Conservation (phyloP, 64 coral and sea anemone genomes). For the Pocillopora damicornis region DNA sequence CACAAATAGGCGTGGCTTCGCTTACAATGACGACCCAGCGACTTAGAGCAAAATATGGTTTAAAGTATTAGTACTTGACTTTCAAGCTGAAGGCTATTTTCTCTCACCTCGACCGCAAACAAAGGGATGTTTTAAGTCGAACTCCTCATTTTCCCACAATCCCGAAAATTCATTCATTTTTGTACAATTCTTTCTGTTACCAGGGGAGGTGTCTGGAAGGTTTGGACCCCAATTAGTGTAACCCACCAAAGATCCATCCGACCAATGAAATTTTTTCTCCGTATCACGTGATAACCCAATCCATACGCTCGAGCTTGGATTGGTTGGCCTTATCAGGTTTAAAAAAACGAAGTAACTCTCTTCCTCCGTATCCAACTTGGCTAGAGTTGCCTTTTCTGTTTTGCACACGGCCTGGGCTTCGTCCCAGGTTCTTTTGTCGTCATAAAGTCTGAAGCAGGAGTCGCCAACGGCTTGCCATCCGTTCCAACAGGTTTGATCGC, state of each 20-base stretch:
- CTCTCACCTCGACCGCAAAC: constrained; percentile 22
- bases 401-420: background rate
- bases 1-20: too few relatives aligned
- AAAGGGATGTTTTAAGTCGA: constrained; percentile 13
- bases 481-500: constrained; percentile 28
- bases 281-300: constrained; percentile 32
- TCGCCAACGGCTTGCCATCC: constrained; percentile 4
- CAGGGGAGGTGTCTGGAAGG: background rate
- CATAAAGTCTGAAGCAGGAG: constrained; percentile 18
- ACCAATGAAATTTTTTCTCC: constrained; percentile 22
- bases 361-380: constrained; percentile 18
- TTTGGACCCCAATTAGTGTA: constrained; percentile 24
- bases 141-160: constrained; percentile 29
- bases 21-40: too few relatives aligned
- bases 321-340: constrained; percentile 16
- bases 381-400: constrained; percentile 7
- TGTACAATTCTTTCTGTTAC: constrained; percentile 19
- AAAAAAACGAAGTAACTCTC: constrained; percentile 34
- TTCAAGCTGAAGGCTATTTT: too few relatives aligned
- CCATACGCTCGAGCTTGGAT: constrained; percentile 26
- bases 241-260: background rate
- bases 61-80: background rate
- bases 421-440: constrained; percentile 14
- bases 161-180: constrained; percentile 21
- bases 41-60: too few relatives aligned